phyloP scores from a whole-genome alignment of 2,888 invertebrate species.

The Dicycla oo region DNA sequence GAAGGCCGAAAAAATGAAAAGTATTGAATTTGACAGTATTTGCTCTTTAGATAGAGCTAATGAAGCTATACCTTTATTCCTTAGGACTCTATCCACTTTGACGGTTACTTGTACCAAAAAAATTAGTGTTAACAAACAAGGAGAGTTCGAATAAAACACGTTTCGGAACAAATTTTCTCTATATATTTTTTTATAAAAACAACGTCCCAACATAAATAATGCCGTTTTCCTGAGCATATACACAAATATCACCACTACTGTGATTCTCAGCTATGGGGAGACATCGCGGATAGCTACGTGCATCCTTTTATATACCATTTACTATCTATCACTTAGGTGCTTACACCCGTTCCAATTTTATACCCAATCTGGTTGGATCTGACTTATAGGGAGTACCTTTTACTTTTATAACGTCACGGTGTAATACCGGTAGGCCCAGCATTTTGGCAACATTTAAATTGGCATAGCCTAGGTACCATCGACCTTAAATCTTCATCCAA shows the following conservation, averaged over 20 bases:
- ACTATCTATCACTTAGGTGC: slow-evolving; percentile 54
- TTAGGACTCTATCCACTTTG: too few relatives aligned
- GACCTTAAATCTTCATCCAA: neutral
- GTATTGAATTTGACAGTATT: too few relatives aligned
- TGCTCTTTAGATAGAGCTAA: too few relatives aligned
- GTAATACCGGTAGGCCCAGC: neutral
- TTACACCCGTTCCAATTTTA: slow-evolving; percentile 21
- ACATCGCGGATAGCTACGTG: slow-evolving; percentile 50
- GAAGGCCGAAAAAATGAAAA: too few relatives aligned
- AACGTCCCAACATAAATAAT: slow-evolving; percentile 83
- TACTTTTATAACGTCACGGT: neutral
- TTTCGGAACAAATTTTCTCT: slow-evolving; percentile 82
- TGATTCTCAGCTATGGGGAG: slow-evolving; percentile 55
- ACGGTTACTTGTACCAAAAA: too few relatives aligned
- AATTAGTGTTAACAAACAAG: too few relatives aligned
- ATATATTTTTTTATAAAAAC: slow-evolving; percentile 79
- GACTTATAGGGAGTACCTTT: neutral
- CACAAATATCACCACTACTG: slow-evolving; percentile 47
- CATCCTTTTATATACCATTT: slow-evolving; percentile 47
- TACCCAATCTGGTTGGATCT: slow-evolving; percentile 7
- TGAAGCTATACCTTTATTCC: too few relatives aligned
- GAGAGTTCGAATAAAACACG: slow-evolving; percentile 44
- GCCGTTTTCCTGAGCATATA: slow-evolving; percentile 62
- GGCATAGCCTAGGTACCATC: neutral
- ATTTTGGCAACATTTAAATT: neutral